Conservation (phyloP, 2,113 vertebrate genomes). For the Nanorana parkeri region DNA sequence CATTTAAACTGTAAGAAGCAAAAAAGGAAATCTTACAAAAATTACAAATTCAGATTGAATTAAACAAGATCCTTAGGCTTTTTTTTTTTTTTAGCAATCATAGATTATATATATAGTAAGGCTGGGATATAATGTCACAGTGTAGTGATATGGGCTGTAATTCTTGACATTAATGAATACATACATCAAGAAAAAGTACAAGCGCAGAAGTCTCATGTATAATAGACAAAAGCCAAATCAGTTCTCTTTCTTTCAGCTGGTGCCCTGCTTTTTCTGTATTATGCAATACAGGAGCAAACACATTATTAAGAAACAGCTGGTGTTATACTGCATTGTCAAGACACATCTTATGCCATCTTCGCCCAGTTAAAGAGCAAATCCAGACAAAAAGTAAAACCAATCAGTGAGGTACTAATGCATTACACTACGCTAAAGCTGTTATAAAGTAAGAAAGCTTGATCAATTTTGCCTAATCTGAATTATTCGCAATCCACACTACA, state of each 20-base stretch:
- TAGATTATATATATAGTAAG: background rate
- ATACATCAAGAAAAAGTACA: slow-evolving; percentile 26
- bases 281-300: slow-evolving; percentile 32
- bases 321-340: slow-evolving; percentile 8
- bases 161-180: slow-evolving; percentile 39
- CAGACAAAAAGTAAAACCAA: too few species aligned
- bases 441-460: too few species aligned
- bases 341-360: background rate
- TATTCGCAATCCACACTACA: too few species aligned
- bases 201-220: slow-evolving; percentile 38
- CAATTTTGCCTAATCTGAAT: too few species aligned
- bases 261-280: slow-evolving; percentile 33
- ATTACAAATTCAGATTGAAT: too few species aligned
- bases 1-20: too few species aligned
- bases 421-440: too few species aligned
- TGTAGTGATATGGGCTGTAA: slow-evolving; percentile 3
- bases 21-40: too few species aligned
- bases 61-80: too few species aligned
- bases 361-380: background rate
- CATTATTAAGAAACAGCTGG: slow-evolving; percentile 20
- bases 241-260: slow-evolving; percentile 25
- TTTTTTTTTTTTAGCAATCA: too few species aligned
- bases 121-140: slow-evolving; percentile 6
- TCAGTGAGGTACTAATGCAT: too few species aligned
- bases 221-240: slow-evolving; percentile 32